These are phyloP conservation scores for Dromaius novaehollandiae DNA, from an alignment of 2,113 vertebrate genomes.

Conservation along the genomic window DNA sequence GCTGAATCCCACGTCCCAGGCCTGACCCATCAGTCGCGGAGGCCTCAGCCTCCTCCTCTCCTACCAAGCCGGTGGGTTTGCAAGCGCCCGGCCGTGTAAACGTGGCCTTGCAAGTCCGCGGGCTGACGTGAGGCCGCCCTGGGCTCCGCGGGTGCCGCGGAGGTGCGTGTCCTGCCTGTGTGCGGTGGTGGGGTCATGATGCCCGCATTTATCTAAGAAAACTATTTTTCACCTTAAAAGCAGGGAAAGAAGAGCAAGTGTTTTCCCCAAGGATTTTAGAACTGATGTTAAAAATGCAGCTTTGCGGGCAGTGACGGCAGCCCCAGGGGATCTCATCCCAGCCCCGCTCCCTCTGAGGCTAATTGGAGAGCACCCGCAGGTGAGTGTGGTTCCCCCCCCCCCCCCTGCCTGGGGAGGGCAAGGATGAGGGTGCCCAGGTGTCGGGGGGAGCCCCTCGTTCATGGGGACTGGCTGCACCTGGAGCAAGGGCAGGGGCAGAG, in stretches of 20 bases:
- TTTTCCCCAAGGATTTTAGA: neutral
- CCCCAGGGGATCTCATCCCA: neutral
- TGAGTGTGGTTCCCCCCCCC: neutral
- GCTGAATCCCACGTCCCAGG: neutral
- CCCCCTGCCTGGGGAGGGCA: no score
- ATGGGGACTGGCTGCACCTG: neutral
- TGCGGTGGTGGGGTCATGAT: no score
- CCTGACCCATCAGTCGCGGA: neutral
- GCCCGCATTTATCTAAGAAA: neutral
- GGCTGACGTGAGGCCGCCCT: no score
- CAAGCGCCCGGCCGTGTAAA: neutral
- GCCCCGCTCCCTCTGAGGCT: neutral
- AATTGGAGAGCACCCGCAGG: neutral
- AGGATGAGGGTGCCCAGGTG: no score
- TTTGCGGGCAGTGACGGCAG: neutral
- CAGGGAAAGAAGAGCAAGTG: neutral
- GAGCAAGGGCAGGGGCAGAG: neutral
- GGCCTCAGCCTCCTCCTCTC: neutral
- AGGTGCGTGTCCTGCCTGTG: no score
- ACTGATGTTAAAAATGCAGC: neutral
- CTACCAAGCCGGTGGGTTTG: no score
- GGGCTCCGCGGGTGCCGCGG: no score
- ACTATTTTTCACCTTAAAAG: neutral
- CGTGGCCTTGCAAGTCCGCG: no score
- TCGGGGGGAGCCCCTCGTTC: neutral